A percentile compares a stretch with the other conserved stretches of the same genome.
Evolutionary conservation across 1,140 invertebrate genomes (phyloP).

Genomic region (Bombus pascuorum): DNA sequence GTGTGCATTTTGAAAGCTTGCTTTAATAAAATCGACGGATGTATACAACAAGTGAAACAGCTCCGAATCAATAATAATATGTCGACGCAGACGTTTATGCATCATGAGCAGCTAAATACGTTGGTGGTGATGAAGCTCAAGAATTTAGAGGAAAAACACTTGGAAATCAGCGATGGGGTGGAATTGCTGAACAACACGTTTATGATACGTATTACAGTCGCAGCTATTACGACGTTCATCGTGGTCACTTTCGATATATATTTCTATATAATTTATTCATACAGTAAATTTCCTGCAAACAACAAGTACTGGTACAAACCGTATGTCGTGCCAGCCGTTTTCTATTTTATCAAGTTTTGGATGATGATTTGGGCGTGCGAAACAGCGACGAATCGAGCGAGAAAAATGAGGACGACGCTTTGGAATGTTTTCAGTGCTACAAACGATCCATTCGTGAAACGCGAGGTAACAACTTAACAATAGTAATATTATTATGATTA

Average conservation of each 20-base stretch:
- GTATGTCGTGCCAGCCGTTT: too few relatives aligned
- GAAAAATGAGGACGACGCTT: constrained; percentile 64
- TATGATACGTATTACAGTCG: constrained; percentile 64
- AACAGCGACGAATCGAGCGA: too few relatives aligned
- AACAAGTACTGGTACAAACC: too few relatives aligned
- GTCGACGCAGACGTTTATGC: too few relatives aligned
- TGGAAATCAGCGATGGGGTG: constrained; percentile 71
- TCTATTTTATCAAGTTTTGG: too few relatives aligned
- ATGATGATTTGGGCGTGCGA: too few relatives aligned
- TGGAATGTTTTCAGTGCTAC: constrained; percentile 70
- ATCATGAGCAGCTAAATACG: constrained; percentile 69
- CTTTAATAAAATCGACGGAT: constrained; percentile 70
- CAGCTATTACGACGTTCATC: constrained; percentile 72
- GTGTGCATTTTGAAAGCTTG: constrained; percentile 68
- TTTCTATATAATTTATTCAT: too few relatives aligned
- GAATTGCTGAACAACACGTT: constrained; percentile 72
- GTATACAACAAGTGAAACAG: constrained; percentile 57
- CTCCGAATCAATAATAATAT: too few relatives aligned
- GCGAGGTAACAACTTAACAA: constrained; percentile 69
- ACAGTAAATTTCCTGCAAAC: too few relatives aligned
- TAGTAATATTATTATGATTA: not conserved
- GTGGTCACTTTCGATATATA: constrained; percentile 75
- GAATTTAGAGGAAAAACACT: constrained; percentile 72
- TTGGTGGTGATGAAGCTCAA: constrained; percentile 71
- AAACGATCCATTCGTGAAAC: constrained; percentile 68